These are phyloP conservation scores for Coboldia fuscipes DNA, from an alignment of 1,140 invertebrate species.

Conservation along the genomic window DNA sequence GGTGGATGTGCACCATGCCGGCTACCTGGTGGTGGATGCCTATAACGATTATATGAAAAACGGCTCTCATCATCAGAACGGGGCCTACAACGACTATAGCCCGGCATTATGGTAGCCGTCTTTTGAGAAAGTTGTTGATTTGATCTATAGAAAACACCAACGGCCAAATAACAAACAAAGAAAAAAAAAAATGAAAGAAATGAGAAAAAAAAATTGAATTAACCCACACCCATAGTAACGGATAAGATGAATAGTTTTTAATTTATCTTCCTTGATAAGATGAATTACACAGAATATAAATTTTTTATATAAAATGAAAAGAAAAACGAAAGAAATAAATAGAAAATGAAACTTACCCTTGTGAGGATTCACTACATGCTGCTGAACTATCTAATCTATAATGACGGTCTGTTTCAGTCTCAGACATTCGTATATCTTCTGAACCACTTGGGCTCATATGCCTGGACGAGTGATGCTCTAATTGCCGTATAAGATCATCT, in stretches of 20 bases:
- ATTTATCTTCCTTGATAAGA: no score
- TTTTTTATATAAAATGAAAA: not conserved
- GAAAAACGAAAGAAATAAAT: not conserved
- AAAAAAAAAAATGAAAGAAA: not conserved
- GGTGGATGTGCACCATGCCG: slow-evolving; percentile 18
- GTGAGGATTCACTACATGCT: slow-evolving; percentile 47
- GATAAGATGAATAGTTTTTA: no score
- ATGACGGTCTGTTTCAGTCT: slow-evolving; percentile 73
- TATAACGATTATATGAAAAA: slow-evolving; percentile 60
- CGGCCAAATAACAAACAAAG: not conserved
- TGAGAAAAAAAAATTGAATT: not conserved
- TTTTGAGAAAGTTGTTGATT: slow-evolving; percentile 22
- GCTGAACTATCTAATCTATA: slow-evolving; percentile 65
- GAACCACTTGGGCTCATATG: slow-evolving; percentile 79
- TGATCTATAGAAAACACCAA: slow-evolving; percentile 11
- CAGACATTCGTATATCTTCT: slow-evolving; percentile 78
- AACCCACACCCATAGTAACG: not conserved
- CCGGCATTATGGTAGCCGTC: slow-evolving; percentile 22
- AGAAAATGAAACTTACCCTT: slow-evolving; percentile 31
- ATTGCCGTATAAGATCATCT: slow-evolving; percentile 73
- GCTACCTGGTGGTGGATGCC: slow-evolving; percentile 40
- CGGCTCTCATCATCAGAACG: slow-evolving; percentile 33
- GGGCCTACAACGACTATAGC: slow-evolving; percentile 25
- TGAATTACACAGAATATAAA: no score
- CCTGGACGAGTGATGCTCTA: slow-evolving; percentile 68